Evolutionary conservation across 1,140 invertebrate species (phyloP).

Genomic region (Ceratitis capitata): DNA sequence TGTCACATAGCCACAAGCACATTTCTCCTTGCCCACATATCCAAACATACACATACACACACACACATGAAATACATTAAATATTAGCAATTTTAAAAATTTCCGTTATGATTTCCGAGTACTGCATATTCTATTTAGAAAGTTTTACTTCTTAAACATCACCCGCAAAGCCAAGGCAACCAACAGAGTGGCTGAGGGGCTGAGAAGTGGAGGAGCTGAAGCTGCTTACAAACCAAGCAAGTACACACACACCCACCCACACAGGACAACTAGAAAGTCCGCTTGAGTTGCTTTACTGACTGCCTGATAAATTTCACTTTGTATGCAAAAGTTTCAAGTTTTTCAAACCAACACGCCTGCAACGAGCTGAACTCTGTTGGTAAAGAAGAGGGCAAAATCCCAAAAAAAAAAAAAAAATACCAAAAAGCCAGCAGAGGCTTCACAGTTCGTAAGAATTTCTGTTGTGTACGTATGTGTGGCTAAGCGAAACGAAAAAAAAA

Average conservation of each 20-base stretch:
- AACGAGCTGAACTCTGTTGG: neutral
- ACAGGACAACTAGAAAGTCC: too few species aligned
- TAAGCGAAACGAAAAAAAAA: neutral
- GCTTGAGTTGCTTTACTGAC: neutral
- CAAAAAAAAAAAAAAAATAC: neutral
- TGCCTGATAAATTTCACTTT: conserved; percentile 38
- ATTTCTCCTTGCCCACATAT: neutral
- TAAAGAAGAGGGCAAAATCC: neutral
- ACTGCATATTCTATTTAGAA: conserved; percentile 42
- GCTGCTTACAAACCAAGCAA: neutral
- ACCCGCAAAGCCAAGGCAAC: neutral
- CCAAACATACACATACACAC: neutral
- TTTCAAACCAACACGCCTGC: conserved; percentile 1
- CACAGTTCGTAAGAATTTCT: too few species aligned
- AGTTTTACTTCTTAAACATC: conserved; percentile 4
- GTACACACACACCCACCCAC: neutral
- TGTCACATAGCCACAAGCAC: conserved; percentile 4
- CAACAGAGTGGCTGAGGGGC: too few species aligned
- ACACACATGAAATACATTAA: neutral
- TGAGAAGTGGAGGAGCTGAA: too few species aligned
- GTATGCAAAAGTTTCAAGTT: conserved; percentile 38
- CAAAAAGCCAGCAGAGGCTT: neutral
- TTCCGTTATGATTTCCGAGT: conserved; percentile 52
- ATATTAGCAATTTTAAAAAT: conserved; percentile 50
- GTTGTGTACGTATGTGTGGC: neutral